phyloP scores from a whole-genome alignment of 2,888 invertebrate species.

The Mycalesis mineus region DNA sequence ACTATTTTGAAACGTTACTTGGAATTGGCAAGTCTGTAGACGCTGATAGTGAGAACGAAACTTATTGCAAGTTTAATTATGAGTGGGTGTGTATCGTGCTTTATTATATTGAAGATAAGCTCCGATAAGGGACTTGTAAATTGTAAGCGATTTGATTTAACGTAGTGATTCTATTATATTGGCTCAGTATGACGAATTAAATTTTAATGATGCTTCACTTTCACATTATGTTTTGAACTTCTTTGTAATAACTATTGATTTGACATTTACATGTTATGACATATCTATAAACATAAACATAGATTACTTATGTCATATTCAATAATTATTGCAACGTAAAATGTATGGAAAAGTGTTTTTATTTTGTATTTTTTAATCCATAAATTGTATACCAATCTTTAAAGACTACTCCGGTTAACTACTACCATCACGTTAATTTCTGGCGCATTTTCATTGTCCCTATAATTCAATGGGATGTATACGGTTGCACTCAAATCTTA shows the following conservation, averaged over 20 bases:
- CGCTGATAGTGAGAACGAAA: conserved; percentile 25
- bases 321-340: no score
- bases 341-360: no score
- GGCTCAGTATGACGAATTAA: conserved; percentile 6
- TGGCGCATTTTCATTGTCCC: no score
- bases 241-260: background rate
- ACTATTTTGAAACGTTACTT: background rate
- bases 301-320: no score
- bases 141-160: conserved; percentile 13
- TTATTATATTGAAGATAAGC: conserved; percentile 27
- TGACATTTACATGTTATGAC: background rate
- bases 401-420: no score
- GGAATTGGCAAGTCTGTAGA: background rate
- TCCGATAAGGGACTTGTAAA: conserved; percentile 21
- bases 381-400: no score
- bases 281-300: no score
- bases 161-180: conserved; percentile 10
- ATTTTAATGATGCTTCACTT: conserved; percentile 1
- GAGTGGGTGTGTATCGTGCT: conserved; percentile 28
- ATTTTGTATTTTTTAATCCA: no score
- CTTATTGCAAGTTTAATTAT: conserved; percentile 29
- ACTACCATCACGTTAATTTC: no score
- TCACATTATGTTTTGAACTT: background rate
- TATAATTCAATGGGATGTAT: no score
- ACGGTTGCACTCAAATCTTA: no score